Conservation (phyloP, 2,888 invertebrate genomes). For the Noctua pronuba region DNA sequence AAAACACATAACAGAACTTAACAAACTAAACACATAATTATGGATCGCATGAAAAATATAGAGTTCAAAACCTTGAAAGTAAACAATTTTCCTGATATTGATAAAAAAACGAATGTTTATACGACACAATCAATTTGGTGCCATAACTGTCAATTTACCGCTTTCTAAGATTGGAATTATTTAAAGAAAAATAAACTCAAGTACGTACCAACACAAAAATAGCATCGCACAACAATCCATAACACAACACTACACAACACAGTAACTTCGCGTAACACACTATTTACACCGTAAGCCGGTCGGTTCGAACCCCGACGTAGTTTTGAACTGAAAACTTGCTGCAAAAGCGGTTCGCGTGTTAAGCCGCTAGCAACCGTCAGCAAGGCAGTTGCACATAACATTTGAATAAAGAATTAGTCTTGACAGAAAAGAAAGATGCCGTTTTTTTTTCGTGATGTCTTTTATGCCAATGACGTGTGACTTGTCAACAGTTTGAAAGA, state of each 20-base stretch:
- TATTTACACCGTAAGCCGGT: conserved; percentile 72
- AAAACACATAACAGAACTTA: neutral
- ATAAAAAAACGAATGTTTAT: neutral
- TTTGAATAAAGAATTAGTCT: conserved; percentile 68
- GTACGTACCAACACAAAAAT: conserved; percentile 68
- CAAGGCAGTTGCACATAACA: conserved; percentile 80
- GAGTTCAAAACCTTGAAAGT: conserved; percentile 21
- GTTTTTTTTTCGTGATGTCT: neutral
- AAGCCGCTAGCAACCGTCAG: conserved; percentile 80
- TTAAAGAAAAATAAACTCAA: neutral
- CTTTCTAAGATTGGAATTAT: neutral
- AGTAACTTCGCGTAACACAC: conserved; percentile 60
- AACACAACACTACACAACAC: conserved; percentile 70
- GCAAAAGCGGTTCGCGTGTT: conserved; percentile 86
- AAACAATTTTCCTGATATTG: neutral
- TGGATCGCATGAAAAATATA: neutral
- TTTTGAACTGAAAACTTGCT: conserved; percentile 86
- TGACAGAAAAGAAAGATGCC: neutral
- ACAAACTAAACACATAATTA: neutral
- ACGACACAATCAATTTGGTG: neutral
- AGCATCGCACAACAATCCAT: conserved; percentile 62
- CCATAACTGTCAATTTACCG: neutral
- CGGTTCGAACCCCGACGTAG: conserved; percentile 80
- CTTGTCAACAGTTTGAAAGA: conserved; percentile 22
- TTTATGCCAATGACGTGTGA: neutral